Conservation (phyloP, 2,113 vertebrate species). For the Coracopsis vasa region DNA sequence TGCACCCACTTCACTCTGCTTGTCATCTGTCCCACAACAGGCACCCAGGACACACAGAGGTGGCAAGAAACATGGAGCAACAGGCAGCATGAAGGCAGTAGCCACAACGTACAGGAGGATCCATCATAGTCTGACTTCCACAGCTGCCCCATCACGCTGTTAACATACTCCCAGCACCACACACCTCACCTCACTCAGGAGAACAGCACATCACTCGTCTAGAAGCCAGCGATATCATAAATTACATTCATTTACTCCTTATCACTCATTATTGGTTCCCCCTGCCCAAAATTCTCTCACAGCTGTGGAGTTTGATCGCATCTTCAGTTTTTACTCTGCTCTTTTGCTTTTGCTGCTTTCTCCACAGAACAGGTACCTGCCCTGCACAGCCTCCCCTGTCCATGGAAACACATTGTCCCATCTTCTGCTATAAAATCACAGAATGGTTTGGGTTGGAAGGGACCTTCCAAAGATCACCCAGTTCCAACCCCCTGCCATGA, state of each 20-base stretch:
- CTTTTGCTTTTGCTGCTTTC: neutral
- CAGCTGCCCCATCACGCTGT: fast-evolving
- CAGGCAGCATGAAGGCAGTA: fast-evolving
- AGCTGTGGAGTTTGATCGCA: neutral
- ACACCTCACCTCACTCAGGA: neutral
- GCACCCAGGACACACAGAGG: neutral
- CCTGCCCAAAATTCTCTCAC: fast-evolving
- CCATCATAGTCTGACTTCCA: neutral
- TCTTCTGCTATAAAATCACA: neutral
- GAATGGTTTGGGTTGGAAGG: neutral
- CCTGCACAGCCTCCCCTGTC: neutral
- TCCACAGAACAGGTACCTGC: neutral
- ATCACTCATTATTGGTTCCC: neutral
- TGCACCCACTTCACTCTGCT: neutral
- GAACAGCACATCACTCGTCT: neutral
- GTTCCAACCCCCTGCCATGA: neutral
- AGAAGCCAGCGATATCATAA: neutral
- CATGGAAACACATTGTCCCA: fast-evolving
- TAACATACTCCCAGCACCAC: neutral
- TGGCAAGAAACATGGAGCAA: neutral
- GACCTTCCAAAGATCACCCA: neutral
- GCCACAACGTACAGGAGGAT: neutral
- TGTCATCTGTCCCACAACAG: neutral
- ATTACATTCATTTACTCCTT: neutral
- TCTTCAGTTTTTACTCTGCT: neutral